Conservation (phyloP, 2,797 vertebrate species). For the Halcyon badia region DNA sequence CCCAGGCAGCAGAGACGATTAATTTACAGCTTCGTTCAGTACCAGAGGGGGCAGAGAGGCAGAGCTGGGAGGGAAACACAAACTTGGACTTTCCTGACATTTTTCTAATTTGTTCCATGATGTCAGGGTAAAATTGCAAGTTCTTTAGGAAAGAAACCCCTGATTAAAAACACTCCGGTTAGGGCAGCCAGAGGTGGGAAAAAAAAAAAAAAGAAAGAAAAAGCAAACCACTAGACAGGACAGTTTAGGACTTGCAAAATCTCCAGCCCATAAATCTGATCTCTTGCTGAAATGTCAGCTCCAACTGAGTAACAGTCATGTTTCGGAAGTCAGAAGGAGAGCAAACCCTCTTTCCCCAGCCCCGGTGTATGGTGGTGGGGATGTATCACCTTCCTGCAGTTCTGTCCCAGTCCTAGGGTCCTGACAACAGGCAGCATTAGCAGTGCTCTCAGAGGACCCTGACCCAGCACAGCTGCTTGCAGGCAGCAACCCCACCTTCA, state of each 20-base stretch:
- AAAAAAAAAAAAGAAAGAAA: neutral
- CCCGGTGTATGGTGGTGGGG: neutral
- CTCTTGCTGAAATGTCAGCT: neutral
- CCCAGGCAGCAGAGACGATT: neutral
- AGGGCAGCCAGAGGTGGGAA: neutral
- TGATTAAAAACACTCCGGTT: neutral
- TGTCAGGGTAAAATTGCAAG: neutral
- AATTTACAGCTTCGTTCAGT: neutral
- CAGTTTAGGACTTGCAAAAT: neutral
- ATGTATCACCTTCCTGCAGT: neutral
- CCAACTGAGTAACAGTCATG: neutral
- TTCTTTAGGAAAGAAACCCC: neutral
- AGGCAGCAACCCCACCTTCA: neutral
- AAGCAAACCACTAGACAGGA: neutral
- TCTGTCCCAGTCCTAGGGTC: neutral
- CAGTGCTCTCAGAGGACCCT: neutral
- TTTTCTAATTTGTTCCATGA: neutral
- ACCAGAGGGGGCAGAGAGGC: neutral
- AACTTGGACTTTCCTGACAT: neutral
- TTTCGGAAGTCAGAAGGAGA: neutral
- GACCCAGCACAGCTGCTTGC: neutral
- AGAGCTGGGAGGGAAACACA: neutral
- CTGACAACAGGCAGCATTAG: rapidly evolving
- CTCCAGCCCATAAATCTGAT: neutral
- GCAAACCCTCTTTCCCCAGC: neutral